Conservation (phyloP, 2,113 vertebrate species). For the Steatornis caripensis region DNA sequence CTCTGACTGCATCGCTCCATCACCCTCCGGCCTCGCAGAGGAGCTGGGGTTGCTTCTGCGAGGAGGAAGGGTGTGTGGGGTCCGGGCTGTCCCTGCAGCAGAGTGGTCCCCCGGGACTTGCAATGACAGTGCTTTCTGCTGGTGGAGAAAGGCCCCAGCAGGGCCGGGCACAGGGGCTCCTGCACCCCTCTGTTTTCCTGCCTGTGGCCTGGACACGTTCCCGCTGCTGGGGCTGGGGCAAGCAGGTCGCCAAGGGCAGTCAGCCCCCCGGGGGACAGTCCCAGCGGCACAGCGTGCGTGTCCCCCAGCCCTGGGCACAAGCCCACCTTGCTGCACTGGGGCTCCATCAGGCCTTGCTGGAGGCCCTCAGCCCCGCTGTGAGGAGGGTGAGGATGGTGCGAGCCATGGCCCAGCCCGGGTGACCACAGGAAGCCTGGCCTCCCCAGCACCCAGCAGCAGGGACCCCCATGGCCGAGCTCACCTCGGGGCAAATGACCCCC, state of each 20-base stretch:
- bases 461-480: not conserved
- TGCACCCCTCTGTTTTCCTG: accelerated
- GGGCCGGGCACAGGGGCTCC: not conserved
- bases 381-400: not conserved
- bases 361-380: not conserved
- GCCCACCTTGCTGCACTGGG: not conserved
- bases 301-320: not conserved
- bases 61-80: not conserved
- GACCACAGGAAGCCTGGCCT: accelerated
- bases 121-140: not conserved
- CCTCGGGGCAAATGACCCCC: not conserved
- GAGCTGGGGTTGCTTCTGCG: not conserved
- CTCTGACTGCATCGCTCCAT: not conserved
- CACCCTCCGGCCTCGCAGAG: not conserved
- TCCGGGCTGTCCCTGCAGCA: not conserved
- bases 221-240: accelerated
- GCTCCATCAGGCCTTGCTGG: not conserved
- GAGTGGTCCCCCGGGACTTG: not conserved
- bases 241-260: not conserved
- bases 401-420: not conserved
- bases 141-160: not conserved
- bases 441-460: not conserved
- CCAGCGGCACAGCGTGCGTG: not conserved
- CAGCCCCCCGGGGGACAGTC: not conserved
- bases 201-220: accelerated